phyloP scores from a whole-genome alignment of 2,888 invertebrate species.

The Drosophila antonietae region DNA sequence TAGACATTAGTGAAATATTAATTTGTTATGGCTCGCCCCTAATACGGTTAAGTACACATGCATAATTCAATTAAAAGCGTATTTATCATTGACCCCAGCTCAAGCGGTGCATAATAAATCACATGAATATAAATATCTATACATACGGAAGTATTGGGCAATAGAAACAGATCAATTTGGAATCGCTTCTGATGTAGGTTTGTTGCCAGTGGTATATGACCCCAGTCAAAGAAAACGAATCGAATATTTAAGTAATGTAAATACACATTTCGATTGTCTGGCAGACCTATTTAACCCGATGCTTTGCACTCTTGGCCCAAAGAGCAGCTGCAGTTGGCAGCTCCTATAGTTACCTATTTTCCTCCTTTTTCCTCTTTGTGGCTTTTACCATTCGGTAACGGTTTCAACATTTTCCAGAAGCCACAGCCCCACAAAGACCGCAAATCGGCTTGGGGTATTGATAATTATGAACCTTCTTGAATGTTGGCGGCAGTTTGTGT shows the following conservation, averaged over 20 bases:
- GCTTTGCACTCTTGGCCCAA: conserved; percentile 72
- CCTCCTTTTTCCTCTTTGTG: background rate
- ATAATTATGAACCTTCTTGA: conserved; percentile 77
- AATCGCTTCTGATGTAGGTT: conserved; percentile 29
- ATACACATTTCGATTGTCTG: conserved; percentile 34
- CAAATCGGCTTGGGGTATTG: conserved; percentile 48
- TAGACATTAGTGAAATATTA: conserved; percentile 26
- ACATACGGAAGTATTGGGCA: conserved; percentile 24
- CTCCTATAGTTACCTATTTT: conserved; percentile 43
- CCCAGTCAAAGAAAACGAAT: conserved; percentile 1
- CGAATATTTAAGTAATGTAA: conserved; percentile 23
- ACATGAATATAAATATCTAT: background rate
- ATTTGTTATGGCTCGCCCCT: conserved; percentile 50
- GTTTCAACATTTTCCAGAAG: conserved; percentile 72
- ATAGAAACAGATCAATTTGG: conserved; percentile 28
- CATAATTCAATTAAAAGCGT: conserved; percentile 52
- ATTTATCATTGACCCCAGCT: conserved; percentile 37
- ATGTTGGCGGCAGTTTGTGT: conserved; percentile 75
- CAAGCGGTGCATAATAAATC: conserved; percentile 37
- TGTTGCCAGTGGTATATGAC: conserved; percentile 28
- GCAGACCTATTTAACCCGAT: conserved; percentile 71
- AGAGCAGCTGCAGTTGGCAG: conserved; percentile 37
- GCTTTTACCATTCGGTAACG: conserved; percentile 29
- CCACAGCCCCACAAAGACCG: conserved; percentile 58
- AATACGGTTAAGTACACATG: conserved; percentile 29